Base-by-base conservation (phyloP, 2,888 invertebrate genomes). In the Troides oblongomaculatus region DNA sequence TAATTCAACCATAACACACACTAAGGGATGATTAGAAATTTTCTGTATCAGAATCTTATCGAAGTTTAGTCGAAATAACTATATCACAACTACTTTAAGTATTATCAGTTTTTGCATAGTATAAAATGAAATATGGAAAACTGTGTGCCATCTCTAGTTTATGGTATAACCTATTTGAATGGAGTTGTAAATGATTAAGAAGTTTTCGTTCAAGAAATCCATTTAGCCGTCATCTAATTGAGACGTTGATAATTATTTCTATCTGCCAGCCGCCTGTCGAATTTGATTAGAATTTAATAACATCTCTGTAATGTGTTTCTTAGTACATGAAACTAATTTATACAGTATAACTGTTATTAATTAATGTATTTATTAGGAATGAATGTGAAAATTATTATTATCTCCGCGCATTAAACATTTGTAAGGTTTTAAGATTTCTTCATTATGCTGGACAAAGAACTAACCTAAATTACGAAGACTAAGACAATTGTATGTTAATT, bases 201-300 rank as follows among this genome's bases (percentile, higher is more conserved):
- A 60, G 66, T 66, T 60, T 60, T n/a, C 65, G 46, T 65, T 30
- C 59, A 59, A 65, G 65, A 65, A 59, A 59, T 65, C 43, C 60
- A 60, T 25, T 66, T 53, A 66, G 66, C 53, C n/a, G 30, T 53
- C 23, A 23, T 61, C 53, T 60, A 66, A 66, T 66, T 56, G 66
- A 66, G 66, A 66, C 21, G 61, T 66, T 30, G 30, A 53, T 46
- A 66, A 61, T 61, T 61, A 66, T 66, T 66, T 66, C 66, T 39
- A 61, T 66, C 66, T 61, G 59, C 53, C 56, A 43, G 39, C 57
- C 39, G 67, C 61, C 43, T 62, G 67, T 62, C 62, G 62, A 57
- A 67, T 67, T 43, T 56, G 39, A 67, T 57, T 43, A 39, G 39
- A 62, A 56, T 57, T 67, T 67, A 62, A 62, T 67, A 56, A 57